Evolutionary conservation across 1,140 invertebrate species (phyloP), one percentile per base, ranked within the genome.

Genomic region (Drosophila triauraria): DNA sequence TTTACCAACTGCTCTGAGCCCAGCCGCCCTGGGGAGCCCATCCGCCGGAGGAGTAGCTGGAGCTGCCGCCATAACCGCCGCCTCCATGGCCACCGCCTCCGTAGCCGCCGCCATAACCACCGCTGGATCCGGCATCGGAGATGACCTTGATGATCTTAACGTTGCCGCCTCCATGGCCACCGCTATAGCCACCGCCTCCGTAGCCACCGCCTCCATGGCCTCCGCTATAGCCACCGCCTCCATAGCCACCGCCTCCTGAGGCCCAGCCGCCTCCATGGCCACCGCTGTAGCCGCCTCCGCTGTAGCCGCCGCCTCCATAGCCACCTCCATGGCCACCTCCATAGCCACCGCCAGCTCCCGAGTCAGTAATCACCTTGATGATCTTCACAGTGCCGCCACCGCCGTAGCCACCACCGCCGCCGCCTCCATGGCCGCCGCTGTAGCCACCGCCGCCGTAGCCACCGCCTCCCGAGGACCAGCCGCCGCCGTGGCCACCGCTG

Each of bases 11-110:
- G 59, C 82, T 67, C 3, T 57, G 51, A 27, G 83, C 79, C 83
- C 83, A 87, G 9, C 83, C 83, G 7, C 82, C 82, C 23, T 70
- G 65, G 6, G 82, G 82, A 23, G 82, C 82, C 82, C 82, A 86
- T 15, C 82, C 76, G 12, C 82, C 76, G n/a, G 63, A 70, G 23
- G 75, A 81, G 35, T 67, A 68, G 46, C 60, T 42, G 5, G 64
- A 61, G 27, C 42, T 23, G 27, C 54, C 54, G n/a, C 78, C 75
- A 4, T 60, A 65, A n/a, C 42, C 30, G 20, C 53, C 54, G n/a
- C 78, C 75, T 5, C 82, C 68, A 25, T 68, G 30, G 15, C 82
- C 65, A 0, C 71, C 64, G 2, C 75, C 48, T 8, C 51, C 9
- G 43, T 72, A 56, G 25, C 75, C 71, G 7, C 61, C 57, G 12